phyloP scores from a whole-genome alignment of 2,888 invertebrate genomes.

The Phytoseiulus persimilis region DNA sequence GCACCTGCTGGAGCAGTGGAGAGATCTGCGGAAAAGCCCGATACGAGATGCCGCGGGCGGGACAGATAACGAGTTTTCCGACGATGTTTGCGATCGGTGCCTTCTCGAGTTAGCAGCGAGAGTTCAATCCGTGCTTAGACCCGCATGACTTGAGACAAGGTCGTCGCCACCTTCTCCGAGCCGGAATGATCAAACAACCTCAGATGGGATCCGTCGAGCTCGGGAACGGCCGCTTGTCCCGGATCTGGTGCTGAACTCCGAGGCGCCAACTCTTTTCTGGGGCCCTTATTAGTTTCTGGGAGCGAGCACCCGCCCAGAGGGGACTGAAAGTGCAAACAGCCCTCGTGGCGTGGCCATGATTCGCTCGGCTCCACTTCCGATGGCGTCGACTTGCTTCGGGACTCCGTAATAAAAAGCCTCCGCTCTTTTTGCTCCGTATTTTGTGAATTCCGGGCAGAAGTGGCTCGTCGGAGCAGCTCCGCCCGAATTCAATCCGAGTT shows the following conservation, averaged over 20 bases:
- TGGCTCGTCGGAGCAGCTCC: not conserved
- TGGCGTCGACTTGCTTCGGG: not conserved
- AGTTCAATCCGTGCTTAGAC: not conserved
- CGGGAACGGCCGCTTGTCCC: no score
- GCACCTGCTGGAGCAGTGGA: not conserved
- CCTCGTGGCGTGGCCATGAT: not conserved
- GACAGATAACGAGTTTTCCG: not conserved
- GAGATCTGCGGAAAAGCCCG: not conserved
- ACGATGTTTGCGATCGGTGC: not conserved
- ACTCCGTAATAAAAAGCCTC: not conserved
- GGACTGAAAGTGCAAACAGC: not conserved
- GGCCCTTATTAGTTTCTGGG: no score
- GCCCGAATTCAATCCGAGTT: not conserved
- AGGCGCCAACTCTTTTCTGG: no score
- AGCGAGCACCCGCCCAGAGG: no score
- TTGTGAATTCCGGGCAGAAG: not conserved
- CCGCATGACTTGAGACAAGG: not conserved
- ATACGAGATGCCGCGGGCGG: slow-evolving; percentile 21
- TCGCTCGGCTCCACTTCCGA: not conserved
- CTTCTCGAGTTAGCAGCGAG: not conserved
- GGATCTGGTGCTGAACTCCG: no score
- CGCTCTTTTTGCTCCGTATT: not conserved
- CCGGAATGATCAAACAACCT: no score
- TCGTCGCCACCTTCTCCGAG: no score
- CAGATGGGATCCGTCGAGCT: no score